Evolutionary conservation across 2,113 vertebrate species (phyloP).

Genomic region (Upupa epops): DNA sequence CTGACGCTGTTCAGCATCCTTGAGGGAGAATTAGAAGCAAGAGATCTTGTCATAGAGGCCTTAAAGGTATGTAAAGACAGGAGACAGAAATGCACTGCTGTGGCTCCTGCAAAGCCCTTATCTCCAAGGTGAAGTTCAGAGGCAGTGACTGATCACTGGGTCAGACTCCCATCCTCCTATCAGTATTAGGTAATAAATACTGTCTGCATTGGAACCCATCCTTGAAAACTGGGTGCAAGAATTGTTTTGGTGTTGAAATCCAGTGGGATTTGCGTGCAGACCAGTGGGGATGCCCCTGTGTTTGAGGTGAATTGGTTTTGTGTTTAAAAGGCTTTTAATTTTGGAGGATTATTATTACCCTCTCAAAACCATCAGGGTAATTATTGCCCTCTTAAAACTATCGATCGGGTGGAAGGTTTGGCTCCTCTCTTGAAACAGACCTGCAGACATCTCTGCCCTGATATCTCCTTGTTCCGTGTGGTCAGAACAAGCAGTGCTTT

Average conservation of each 20-base stretch:
- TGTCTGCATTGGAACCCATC: neutral
- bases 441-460: neutral
- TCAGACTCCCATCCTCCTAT: neutral
- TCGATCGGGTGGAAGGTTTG: neutral
- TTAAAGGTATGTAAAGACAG: slow-evolving; percentile 84
- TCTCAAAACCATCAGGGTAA: accelerated
- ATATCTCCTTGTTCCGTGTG: neutral
- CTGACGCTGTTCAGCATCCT: slow-evolving; percentile 94
- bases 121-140: neutral
- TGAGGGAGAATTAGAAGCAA: slow-evolving; percentile 95
- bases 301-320: neutral
- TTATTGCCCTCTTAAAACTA: neutral
- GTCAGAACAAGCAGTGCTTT: neutral
- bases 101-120: neutral
- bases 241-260: neutral
- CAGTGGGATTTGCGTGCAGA: accelerated
- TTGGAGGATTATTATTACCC: neutral
- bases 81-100: neutral
- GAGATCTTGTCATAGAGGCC: slow-evolving; percentile 94
- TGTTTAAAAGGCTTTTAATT: neutral
- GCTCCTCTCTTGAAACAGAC: neutral
- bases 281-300: accelerated
- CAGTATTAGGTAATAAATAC: neutral
- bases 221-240: neutral
- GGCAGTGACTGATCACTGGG: neutral